phyloP scores from a whole-genome alignment of 2,888 invertebrate genomes.

The Leptinotarsa rubiginosa region DNA sequence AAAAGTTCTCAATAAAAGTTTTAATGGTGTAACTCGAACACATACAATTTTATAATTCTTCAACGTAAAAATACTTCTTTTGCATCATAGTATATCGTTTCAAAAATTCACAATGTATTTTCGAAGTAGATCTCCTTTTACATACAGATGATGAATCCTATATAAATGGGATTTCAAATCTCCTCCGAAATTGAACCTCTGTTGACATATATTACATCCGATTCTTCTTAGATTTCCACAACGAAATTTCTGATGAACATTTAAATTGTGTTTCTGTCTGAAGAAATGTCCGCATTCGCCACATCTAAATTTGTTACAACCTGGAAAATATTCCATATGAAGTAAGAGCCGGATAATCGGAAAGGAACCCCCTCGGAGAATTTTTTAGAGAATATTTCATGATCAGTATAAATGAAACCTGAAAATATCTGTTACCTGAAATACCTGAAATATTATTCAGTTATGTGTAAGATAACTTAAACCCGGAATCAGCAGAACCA shows the following conservation, averaged over 20 bases:
- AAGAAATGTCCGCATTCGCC: slow-evolving; percentile 29
- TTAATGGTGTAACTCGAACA: too few relatives aligned
- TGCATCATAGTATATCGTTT: neutral
- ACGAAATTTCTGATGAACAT: slow-evolving; percentile 19
- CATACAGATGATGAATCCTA: slow-evolving; percentile 23
- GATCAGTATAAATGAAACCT: too few relatives aligned
- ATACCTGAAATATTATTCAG: too few relatives aligned
- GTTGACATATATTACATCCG: slow-evolving; percentile 24
- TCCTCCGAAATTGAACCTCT: slow-evolving; percentile 27
- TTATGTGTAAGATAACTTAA: too few relatives aligned
- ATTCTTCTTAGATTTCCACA: slow-evolving; percentile 31
- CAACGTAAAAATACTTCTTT: neutral
- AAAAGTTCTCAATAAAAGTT: too few relatives aligned
- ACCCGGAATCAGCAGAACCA: too few relatives aligned
- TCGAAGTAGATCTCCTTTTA: neutral
- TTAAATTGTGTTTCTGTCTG: slow-evolving; percentile 29
- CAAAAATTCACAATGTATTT: slow-evolving; percentile 11
- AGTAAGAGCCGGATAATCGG: neutral
- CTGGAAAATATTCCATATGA: slow-evolving; percentile 8
- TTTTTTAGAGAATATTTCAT: too few relatives aligned
- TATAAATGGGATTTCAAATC: slow-evolving; percentile 31
- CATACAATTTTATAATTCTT: too few relatives aligned
- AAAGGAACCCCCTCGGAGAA: too few relatives aligned
- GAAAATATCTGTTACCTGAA: too few relatives aligned
- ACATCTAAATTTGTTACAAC: neutral